phyloP scores from a whole-genome alignment of 2,797 vertebrate species.

The Melanotaenia nigrans region DNA sequence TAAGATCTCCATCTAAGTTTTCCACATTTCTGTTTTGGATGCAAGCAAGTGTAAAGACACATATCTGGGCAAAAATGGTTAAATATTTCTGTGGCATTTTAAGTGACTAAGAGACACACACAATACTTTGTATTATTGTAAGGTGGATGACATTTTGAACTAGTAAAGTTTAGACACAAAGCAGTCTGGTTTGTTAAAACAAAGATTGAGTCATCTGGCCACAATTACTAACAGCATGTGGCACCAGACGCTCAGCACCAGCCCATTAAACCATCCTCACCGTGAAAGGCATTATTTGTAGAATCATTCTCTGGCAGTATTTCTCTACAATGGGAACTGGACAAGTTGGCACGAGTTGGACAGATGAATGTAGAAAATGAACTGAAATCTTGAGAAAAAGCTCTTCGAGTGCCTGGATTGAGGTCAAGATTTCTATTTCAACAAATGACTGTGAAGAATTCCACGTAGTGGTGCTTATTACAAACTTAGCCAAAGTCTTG shows the following conservation, averaged over 20 bases:
- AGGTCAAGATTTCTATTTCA: background rate
- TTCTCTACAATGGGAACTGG: background rate
- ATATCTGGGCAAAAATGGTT: too few relatives aligned
- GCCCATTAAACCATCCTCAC: too few relatives aligned
- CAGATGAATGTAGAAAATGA: background rate
- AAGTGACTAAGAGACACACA: background rate
- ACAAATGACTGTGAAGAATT: too few relatives aligned
- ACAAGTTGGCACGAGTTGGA: background rate
- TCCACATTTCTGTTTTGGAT: too few relatives aligned
- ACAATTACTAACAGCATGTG: background rate
- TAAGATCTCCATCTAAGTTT: too few relatives aligned
- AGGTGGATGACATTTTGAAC: background rate
- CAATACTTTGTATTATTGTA: background rate
- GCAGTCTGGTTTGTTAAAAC: background rate
- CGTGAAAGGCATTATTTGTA: too few relatives aligned
- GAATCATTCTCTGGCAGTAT: background rate
- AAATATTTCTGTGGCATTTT: background rate
- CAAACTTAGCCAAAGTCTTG: background rate
- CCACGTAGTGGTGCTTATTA: background rate
- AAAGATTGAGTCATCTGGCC: background rate
- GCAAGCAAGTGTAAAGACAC: background rate
- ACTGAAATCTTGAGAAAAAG: background rate
- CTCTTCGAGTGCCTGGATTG: background rate
- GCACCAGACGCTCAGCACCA: background rate
- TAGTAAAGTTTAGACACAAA: background rate